Evolutionary conservation across 2,113 vertebrate genomes (phyloP).

Genomic region (Cygnus atratus): DNA sequence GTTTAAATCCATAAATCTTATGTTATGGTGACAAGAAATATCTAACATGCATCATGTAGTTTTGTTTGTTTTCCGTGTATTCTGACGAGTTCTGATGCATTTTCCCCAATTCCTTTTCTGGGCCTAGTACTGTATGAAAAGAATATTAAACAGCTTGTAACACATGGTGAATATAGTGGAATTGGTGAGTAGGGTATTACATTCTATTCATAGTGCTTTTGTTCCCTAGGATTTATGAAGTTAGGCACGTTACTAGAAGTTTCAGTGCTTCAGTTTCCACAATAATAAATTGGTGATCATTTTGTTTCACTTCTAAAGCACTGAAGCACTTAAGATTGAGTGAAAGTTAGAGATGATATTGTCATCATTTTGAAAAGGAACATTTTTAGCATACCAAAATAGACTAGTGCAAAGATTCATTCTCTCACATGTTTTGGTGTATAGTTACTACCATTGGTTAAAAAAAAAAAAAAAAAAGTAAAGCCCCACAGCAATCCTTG

Average conservation of each 20-base stretch:
- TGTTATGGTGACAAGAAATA: not conserved
- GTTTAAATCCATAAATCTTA: not conserved
- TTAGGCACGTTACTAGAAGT: not conserved
- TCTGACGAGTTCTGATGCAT: not conserved
- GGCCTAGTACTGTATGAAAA: not conserved
- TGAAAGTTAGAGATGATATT: not conserved
- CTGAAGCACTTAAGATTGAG: not conserved
- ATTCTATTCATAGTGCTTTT: not conserved
- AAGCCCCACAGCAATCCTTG: not conserved
- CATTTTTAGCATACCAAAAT: not conserved
- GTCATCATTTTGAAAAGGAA: not conserved
- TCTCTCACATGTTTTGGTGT: not conserved
- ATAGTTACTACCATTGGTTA: not conserved
- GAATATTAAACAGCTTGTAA: not conserved
- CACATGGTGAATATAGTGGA: not conserved
- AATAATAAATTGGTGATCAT: not conserved
- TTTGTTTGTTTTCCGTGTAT: not conserved
- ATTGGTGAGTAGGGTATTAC: fast-evolving
- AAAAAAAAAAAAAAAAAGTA: not conserved
- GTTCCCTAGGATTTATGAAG: not conserved
- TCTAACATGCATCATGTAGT: fast-evolving
- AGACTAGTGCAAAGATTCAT: not conserved
- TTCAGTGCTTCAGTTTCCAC: not conserved
- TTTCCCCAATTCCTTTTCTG: not conserved
- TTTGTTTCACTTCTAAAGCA: not conserved